A percentile compares a stretch with the other conserved stretches of the same genome.
phyloP scores from a whole-genome alignment of 92 coral and sea anemone genomes.

The Metridium senile region DNA sequence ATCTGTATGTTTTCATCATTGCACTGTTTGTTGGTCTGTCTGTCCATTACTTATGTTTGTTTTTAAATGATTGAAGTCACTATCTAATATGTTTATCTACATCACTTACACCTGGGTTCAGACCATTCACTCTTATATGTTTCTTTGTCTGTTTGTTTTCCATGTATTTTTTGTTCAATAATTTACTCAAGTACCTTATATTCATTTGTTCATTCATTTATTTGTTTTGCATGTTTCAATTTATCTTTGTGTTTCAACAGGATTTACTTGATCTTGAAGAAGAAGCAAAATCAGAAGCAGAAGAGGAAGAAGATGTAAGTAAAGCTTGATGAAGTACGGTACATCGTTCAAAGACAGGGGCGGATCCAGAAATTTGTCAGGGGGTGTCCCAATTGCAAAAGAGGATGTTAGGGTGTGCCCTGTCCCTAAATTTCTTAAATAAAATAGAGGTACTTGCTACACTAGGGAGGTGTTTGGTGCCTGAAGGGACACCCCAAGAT shows the following conservation, averaged over 20 bases:
- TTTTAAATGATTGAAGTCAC: neutral
- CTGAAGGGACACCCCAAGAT: too few species aligned
- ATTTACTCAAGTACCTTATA: neutral
- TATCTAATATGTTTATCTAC: neutral
- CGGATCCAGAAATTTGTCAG: too few species aligned
- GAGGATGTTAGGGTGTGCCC: too few species aligned
- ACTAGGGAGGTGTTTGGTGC: too few species aligned
- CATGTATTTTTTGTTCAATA: neutral
- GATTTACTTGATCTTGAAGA: conserved; percentile 96
- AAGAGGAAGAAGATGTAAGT: conserved; percentile 88
- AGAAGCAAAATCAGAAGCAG: conserved; percentile 95
- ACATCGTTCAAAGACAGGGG: too few species aligned
- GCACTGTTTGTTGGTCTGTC: too few species aligned
- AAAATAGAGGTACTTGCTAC: too few species aligned
- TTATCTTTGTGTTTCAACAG: conserved; percentile 33
- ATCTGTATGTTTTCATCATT: too few species aligned
- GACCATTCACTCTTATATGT: too few species aligned
- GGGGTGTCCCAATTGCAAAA: too few species aligned
- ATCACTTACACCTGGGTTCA: too few species aligned
- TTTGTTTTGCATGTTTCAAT: neutral
- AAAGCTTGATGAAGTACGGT: neutral
- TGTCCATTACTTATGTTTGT: neutral
- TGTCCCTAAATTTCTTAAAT: too few species aligned
- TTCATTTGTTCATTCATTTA: conserved; percentile 2
- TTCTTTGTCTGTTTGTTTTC: neutral